These are phyloP conservation scores for Ploceus nigricollis DNA, from an alignment of 2,113 vertebrate genomes.

Conservation along the genomic window DNA sequence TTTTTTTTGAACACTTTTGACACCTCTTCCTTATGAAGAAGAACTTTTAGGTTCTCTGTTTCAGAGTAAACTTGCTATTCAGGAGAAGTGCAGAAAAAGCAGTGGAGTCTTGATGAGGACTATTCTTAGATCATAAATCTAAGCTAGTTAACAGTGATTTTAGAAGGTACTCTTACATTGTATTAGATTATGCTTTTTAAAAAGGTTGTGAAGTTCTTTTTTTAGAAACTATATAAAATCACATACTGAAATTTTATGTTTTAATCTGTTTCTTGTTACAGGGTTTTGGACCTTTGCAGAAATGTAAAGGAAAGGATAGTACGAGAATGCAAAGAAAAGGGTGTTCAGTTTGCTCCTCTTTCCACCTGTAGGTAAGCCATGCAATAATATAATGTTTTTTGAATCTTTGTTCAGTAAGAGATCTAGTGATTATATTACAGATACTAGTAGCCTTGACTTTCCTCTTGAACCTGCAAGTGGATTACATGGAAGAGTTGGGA, in stretches of 20 bases:
- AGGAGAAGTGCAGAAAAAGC: not conserved
- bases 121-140: not conserved
- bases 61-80: not conserved
- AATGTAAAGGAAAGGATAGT: constrained; percentile 94
- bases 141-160: not conserved
- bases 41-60: not conserved
- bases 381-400: not conserved
- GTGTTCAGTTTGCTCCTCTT: constrained; percentile 91
- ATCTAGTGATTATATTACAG: not conserved
- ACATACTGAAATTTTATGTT: not conserved
- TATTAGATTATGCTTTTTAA: not conserved
- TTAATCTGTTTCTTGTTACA: constrained; percentile 59
- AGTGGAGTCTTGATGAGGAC: not conserved
- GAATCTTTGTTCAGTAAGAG: not conserved
- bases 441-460: not conserved
- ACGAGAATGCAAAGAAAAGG: constrained; percentile 93
- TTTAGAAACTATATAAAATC: not conserved
- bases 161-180: not conserved
- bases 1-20: not conserved
- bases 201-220: not conserved
- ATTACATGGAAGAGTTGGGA: constrained; percentile 23
- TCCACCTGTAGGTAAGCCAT: constrained; percentile 89
- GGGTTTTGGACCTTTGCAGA: constrained; percentile 94
- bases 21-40: not conserved
- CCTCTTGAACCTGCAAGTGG: not conserved